These are phyloP conservation scores for Drosophila seguyi DNA, from an alignment of 1,140 invertebrate genomes.

Conservation along the genomic window DNA sequence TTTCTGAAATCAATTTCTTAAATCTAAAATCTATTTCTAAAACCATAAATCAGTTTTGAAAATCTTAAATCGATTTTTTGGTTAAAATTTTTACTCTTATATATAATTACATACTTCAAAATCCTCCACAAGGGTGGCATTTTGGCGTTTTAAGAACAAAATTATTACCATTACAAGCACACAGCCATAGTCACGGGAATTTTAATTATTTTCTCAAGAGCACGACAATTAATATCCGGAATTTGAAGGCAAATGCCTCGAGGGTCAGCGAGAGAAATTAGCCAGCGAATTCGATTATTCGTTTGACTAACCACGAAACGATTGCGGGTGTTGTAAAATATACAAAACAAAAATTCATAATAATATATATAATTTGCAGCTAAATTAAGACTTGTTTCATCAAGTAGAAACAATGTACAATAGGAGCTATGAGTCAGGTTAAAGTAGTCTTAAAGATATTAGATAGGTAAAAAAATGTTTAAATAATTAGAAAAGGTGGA, in stretches of 20 bases:
- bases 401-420: not conserved
- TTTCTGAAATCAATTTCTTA: too few species aligned
- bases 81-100: too few species aligned
- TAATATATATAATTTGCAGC: not conserved
- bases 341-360: not conserved
- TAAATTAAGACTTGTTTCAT: not conserved
- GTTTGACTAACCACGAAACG: constrained; percentile 1
- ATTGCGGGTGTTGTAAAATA: not conserved
- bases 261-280: not conserved
- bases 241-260: constrained; percentile 1
- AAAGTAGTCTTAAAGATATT: not conserved
- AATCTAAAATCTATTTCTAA: too few species aligned
- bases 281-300: constrained; percentile 17
- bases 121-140: not conserved
- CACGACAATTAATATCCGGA: constrained; percentile 41
- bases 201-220: constrained; percentile 43
- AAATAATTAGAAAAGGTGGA: not conserved
- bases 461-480: not conserved
- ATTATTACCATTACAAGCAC: not conserved
- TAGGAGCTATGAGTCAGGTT: not conserved
- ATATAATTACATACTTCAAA: not conserved
- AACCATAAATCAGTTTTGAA: too few species aligned
- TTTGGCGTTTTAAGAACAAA: not conserved
- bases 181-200: not conserved
- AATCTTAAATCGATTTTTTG: too few species aligned